Conservation (phyloP, 30 jellyfish, hydroid and myxozoan species). For the Chironex yamaguchii region DNA sequence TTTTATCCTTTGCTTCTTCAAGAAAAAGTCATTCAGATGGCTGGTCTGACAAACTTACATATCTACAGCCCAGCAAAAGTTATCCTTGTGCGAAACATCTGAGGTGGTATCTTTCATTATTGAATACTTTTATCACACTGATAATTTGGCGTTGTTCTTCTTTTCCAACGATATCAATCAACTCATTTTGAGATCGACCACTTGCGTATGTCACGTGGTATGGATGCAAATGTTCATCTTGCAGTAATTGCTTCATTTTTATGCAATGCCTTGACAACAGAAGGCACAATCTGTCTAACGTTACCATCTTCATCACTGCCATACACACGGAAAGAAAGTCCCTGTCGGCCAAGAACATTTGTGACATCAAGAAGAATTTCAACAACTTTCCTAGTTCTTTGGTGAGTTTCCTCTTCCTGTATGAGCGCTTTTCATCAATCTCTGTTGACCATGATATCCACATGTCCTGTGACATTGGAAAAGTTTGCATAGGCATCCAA, state of each 20-base stretch:
- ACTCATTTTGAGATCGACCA: conserved; percentile 2
- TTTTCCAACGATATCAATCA: background rate
- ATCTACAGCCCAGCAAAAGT: conserved; percentile 23
- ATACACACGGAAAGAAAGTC: background rate
- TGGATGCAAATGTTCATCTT: background rate
- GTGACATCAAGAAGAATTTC: background rate
- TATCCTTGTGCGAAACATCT: background rate
- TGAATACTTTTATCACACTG: background rate
- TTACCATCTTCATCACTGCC: background rate
- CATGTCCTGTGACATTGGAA: background rate
- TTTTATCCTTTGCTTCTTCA: conserved; percentile 19
- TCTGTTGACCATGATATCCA: background rate
- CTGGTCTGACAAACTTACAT: background rate
- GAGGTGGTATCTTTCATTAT: background rate
- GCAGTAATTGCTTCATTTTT: background rate
- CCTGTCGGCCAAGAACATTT: conserved; percentile 1
- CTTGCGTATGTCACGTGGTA: background rate
- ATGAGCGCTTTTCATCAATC: background rate
- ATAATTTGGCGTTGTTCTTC: background rate
- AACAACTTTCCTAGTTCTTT: background rate
- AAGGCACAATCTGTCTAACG: background rate
- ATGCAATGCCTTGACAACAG: conserved; percentile 9
- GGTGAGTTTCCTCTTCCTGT: background rate
- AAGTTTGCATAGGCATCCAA: background rate
- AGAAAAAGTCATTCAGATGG: conserved; percentile 1